These are phyloP conservation scores for Drosophila kurseongensis DNA, from an alignment of 1,140 invertebrate species.

Conservation along the genomic window DNA sequence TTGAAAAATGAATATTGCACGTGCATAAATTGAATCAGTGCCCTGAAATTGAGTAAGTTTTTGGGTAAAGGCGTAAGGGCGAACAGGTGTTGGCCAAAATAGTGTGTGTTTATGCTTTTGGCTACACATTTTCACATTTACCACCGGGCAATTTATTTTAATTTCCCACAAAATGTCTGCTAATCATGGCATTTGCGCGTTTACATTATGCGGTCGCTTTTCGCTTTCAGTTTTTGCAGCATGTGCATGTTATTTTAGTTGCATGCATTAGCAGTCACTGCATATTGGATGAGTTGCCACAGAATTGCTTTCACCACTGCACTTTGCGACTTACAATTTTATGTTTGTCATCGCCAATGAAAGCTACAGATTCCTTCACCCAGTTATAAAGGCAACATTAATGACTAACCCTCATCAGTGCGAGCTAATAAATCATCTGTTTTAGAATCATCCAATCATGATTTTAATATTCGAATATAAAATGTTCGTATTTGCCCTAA, in stretches of 20 bases:
- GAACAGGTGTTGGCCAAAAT: conserved; percentile 25
- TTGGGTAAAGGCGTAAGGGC: background rate
- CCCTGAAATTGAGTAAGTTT: conserved; percentile 2
- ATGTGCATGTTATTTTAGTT: conserved; percentile 13
- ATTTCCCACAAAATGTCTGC: conserved; percentile 52
- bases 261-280: conserved; percentile 46
- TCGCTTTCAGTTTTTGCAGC: conserved; percentile 6
- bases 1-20: conserved; percentile 43
- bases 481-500: conserved; percentile 23
- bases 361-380: conserved; percentile 18
- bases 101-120: conserved; percentile 20
- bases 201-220: conserved; percentile 44
- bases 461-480: conserved; percentile 32
- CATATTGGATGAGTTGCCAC: conserved; percentile 47
- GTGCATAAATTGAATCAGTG: conserved; percentile 41
- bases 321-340: conserved; percentile 1
- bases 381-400: conserved; percentile 12
- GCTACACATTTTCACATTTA: conserved; percentile 15
- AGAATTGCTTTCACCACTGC: conserved; percentile 19
- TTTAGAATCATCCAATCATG: conserved; percentile 28
- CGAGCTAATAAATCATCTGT: conserved; percentile 30
- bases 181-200: conserved; percentile 63
- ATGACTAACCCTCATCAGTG: background rate
- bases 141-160: conserved; percentile 53
- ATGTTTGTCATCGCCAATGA: conserved; percentile 29